Base-by-base conservation (phyloP, 2,888 invertebrate genomes). In the Nymphalis polychloros region DNA sequence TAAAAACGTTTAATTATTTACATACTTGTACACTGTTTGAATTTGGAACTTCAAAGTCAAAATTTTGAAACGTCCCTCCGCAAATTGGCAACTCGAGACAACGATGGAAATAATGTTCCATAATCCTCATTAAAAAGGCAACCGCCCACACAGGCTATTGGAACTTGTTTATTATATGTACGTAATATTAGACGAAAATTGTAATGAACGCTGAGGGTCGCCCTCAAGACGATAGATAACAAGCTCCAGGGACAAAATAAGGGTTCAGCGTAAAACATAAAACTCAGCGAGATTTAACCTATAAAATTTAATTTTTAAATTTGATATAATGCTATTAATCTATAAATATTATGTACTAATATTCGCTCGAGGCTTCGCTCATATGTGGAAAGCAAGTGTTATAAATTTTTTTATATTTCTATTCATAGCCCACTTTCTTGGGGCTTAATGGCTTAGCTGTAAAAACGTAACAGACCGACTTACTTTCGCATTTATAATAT, bases 131-230 rank as follows among this genome's bases (percentile, higher is more conserved):
- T 81, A 79, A 81, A 80, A 78, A 77, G 73, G 73, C 78, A 73
- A 76, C 78, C 73, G 71, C 77, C 77, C 73, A 79, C 74, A 81
- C 73, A 75, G 79, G 74, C 75, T 73, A 78, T 77, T 77, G 73
- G 77, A 79, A 74, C 72, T 78, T 82, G 81, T 86, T 84, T 84
- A 87, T 87, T 84, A 88, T 85, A 78, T 79, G 80, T 81, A 79
- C 83, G 86, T 88, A 88, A 88, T 86, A 86, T 84, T 85, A 87
- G 85, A 89, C 84, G 86, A 89, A 90, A 89, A 88, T 86, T 88
- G 85, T 89, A 87, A 90, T 89, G 84, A 90, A 89, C 83, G 85
- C 83, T 79, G 78, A 85, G 84, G 83, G 84, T 86, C 82, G 83
- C 84, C 84, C 86, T 78, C 85, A 87, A 89, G 88, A 85, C 84